Evolutionary conservation across 2,888 invertebrate species (phyloP), one percentile per base, ranked within the genome.

Genomic region (Lithosia quadra): DNA sequence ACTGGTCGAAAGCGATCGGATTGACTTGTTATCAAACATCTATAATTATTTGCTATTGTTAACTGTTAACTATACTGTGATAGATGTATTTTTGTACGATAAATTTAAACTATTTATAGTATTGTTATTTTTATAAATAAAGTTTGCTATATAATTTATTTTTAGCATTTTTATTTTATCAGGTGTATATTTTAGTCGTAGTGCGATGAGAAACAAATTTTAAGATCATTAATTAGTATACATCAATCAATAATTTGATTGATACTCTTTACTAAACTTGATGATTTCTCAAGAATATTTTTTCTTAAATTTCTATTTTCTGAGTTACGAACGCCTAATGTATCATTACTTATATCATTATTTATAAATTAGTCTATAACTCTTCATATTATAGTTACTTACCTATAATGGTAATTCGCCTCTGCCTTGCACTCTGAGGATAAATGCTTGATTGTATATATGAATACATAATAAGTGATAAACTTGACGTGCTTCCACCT

Each of bases 11-110:
- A 87, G 86, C 83, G 80, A 82, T 81, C 72, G 77, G 77, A 81
- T 76, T 77, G 73, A 78, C 69, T 76, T 74, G 69, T 74, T 80
- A 77, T 82, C 63, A 68, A 80, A 68, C 74, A 77, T 78, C 71
- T 74, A 65, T 77, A 75, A 77, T 78, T 78, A 77, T 73, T 76
- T 34, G 61, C 68, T 78, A 80, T 77, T 77, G 69, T 76, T 77
- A 80, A 75, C 65, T 75, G 64, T 76, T 77, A 80, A 75, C 64
- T 75, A 63, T 76, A 88, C 92, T 92, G 93, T 92, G 92, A 92
- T 92, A 92, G 87, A 85, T 84, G 74, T 83, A 83, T 77, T 81
- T 82, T 76, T 63, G 69, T 73, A 71, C 63, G 68, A 73, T 36
- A 58, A 71, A 71, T 61, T 65, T 63, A 74, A 74, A 63, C 72